Conservation (phyloP, 1,140 invertebrate genomes). For the Drosophila pseudoobscura region DNA sequence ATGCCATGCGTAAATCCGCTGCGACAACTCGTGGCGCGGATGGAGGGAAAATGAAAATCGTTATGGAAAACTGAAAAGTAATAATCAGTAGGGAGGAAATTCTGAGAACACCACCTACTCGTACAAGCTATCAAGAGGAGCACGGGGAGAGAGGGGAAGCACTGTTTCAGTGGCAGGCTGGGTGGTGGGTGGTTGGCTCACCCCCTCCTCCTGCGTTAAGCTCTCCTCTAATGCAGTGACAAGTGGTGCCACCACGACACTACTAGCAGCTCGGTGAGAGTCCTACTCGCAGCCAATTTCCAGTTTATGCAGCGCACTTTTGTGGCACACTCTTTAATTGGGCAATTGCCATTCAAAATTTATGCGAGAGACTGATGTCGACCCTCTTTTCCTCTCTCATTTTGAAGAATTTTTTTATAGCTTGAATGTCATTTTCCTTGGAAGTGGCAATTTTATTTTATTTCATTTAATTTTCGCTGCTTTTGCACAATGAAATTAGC, state of each 20-base stretch:
- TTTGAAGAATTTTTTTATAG: not conserved
- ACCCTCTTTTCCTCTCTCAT: constrained; percentile 5
- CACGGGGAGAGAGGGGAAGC: too few relatives aligned
- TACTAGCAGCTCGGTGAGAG: constrained; percentile 22
- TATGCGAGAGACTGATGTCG: constrained; percentile 36
- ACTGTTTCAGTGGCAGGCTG: not conserved
- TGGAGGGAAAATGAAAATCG: constrained; percentile 57
- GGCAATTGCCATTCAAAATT: constrained; percentile 72
- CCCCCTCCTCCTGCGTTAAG: constrained; percentile 32
- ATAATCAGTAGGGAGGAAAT: constrained; percentile 57
- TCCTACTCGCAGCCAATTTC: constrained; percentile 34
- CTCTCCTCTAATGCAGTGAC: constrained; percentile 66
- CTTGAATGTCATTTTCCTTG: constrained; percentile 46
- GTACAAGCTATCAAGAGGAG: too few relatives aligned
- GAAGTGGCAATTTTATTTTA: constrained; percentile 44
- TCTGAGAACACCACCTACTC: too few relatives aligned
- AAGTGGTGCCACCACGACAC: constrained; percentile 39
- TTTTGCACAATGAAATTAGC: constrained; percentile 70
- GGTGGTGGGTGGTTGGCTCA: constrained; percentile 5
- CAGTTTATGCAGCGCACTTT: constrained; percentile 72
- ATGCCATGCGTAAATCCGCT: constrained; percentile 73
- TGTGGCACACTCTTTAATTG: constrained; percentile 70
- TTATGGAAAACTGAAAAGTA: constrained; percentile 78
- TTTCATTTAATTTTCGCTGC: constrained; percentile 37
- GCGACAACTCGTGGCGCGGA: constrained; percentile 53